Conservation (phyloP, 2,888 invertebrate species). For the Meghimatium bilineatum region DNA sequence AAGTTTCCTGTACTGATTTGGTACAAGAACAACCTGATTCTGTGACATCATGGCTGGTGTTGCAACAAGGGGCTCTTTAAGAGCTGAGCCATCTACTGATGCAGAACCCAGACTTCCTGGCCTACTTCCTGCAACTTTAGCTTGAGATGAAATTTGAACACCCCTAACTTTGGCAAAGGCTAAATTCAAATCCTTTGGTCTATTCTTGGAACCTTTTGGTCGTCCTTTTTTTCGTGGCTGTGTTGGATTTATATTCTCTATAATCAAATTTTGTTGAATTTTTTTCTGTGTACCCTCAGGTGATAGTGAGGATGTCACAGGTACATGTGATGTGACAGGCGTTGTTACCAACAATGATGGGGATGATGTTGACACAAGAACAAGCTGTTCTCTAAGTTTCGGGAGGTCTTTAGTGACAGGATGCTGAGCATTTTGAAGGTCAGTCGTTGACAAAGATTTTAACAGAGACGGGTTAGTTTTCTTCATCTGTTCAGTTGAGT, state of each 20-base stretch:
- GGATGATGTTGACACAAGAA: conserved; percentile 25
- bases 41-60: neutral
- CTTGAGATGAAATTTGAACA: conserved; percentile 23
- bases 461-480: conserved; percentile 40
- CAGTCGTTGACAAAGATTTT: conserved; percentile 51
- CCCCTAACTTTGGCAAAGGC: conserved; percentile 52
- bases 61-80: conserved; percentile 8
- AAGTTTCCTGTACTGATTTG: conserved; percentile 34
- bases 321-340: neutral
- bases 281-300: neutral
- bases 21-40: conserved; percentile 25
- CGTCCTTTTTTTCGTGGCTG: conserved; percentile 67
- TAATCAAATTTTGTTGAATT: conserved; percentile 37
- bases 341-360: conserved; percentile 33
- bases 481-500: conserved; percentile 82
- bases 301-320: neutral
- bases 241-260: conserved; percentile 47
- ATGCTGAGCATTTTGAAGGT: conserved; percentile 39
- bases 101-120: conserved; percentile 10
- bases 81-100: conserved; percentile 4
- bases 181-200: conserved; percentile 56
- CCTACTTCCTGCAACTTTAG: conserved; percentile 10
- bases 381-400: conserved; percentile 42
- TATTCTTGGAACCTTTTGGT: conserved; percentile 71
- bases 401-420: conserved; percentile 47